phyloP scores from a whole-genome alignment of 2,888 invertebrate species.

The Phlogophora meticulosa region DNA sequence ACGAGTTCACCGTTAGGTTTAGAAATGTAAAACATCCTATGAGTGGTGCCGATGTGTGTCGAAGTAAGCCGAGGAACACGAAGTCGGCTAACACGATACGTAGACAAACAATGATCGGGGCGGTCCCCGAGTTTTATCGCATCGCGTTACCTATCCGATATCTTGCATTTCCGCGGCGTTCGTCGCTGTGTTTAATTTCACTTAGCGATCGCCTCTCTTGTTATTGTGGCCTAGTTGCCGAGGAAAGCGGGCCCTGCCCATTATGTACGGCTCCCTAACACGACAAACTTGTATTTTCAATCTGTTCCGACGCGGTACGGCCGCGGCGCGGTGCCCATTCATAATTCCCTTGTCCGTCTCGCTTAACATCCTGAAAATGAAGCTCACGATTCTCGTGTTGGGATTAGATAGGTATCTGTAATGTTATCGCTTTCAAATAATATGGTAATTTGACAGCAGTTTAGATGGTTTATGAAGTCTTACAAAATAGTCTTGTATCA shows the following conservation, averaged over 20 bases:
- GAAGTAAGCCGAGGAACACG: slow-evolving; percentile 40
- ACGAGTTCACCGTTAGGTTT: slow-evolving; percentile 50
- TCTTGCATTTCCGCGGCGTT: slow-evolving; percentile 69
- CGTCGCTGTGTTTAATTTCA: slow-evolving; percentile 75
- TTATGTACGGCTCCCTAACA: slow-evolving; percentile 75
- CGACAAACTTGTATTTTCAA: slow-evolving; percentile 69
- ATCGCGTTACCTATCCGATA: slow-evolving; percentile 52
- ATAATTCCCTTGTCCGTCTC: slow-evolving; percentile 52
- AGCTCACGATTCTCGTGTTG: slow-evolving; percentile 39
- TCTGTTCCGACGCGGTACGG: slow-evolving; percentile 46
- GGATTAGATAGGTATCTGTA: slow-evolving; percentile 38
- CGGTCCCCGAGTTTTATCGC: slow-evolving; percentile 55
- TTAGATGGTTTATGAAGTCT: slow-evolving; percentile 7
- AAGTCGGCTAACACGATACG: slow-evolving; percentile 43
- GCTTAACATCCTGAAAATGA: slow-evolving; percentile 54
- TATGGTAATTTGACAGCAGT: slow-evolving; percentile 16
- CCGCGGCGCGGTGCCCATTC: slow-evolving; percentile 32
- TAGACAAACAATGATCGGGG: slow-evolving; percentile 56
- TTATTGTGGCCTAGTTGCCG: slow-evolving; percentile 82
- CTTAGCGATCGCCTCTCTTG: slow-evolving; percentile 77
- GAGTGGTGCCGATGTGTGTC: slow-evolving; percentile 36
- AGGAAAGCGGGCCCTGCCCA: slow-evolving; percentile 83
- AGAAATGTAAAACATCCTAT: slow-evolving; percentile 57
- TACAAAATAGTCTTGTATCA: background rate
- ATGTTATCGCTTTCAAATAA: slow-evolving; percentile 28